phyloP scores from a whole-genome alignment of 2,797 vertebrate species.

The Premnoplex brunnescens region DNA sequence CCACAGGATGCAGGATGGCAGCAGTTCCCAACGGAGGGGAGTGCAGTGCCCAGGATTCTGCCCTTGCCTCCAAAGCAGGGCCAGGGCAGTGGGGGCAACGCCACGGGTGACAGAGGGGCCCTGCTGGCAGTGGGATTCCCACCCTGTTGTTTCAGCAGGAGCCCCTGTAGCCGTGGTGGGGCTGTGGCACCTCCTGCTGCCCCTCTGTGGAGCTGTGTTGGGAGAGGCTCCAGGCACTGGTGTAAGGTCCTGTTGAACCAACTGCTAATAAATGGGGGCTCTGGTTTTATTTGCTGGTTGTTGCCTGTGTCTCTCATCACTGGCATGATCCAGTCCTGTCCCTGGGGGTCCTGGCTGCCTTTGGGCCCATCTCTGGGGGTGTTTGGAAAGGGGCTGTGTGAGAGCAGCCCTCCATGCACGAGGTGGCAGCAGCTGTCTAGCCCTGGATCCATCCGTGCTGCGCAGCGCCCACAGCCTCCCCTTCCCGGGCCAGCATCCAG shows the following conservation, averaged over 20 bases:
- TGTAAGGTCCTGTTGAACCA: constrained; percentile 66
- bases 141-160: constrained; percentile 29
- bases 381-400: background rate
- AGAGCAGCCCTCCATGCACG: background rate
- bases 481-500: background rate
- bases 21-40: accelerated
- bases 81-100: accelerated
- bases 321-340: background rate
- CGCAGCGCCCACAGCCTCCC: accelerated
- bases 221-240: constrained; percentile 38
- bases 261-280: constrained; percentile 78
- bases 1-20: background rate
- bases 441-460: accelerated
- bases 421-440: constrained; percentile 57
- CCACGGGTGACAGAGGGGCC: background rate
- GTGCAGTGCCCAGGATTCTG: background rate
- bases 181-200: background rate
- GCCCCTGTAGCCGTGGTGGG: constrained; percentile 28
- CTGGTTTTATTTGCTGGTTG: constrained; percentile 68
- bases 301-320: background rate
- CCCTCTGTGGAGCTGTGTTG: constrained; percentile 30
- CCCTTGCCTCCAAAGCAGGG: accelerated
- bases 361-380: background rate
- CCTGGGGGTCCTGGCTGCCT: background rate
- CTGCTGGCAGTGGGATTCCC: accelerated